Percentiles rank a stretch among this genome's conserved stretches.
phyloP scores from a whole-genome alignment of 2,113 vertebrate genomes.

The Anhinga anhinga region DNA sequence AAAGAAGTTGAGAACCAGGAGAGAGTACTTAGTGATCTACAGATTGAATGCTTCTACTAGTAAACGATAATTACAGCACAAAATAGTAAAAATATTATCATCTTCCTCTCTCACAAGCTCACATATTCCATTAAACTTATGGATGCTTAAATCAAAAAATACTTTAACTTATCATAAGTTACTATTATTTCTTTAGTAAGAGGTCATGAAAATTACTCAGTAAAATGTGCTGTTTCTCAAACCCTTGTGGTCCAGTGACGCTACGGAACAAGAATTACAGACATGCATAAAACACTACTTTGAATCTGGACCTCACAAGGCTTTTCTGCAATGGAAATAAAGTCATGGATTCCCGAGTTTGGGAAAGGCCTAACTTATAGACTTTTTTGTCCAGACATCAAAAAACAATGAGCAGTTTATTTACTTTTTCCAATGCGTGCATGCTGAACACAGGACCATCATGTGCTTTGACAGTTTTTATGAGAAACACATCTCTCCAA shows the following conservation, averaged over 20 bases:
- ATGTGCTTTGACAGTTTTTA: constrained; percentile 97
- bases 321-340: not conserved
- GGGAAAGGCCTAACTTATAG: not conserved
- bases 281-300: not conserved
- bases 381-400: not conserved
- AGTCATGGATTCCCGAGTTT: not conserved
- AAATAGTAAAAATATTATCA: not conserved
- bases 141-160: not conserved
- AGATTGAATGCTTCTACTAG: not conserved
- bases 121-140: not conserved
- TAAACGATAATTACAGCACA: not conserved
- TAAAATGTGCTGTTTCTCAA: not conserved
- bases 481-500: constrained; percentile 95
- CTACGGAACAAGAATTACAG: not conserved
- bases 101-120: not conserved
- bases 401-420: constrained; percentile 15
- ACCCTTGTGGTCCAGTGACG: too few species aligned
- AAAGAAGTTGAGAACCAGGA: not conserved
- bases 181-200: not conserved
- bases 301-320: not conserved
- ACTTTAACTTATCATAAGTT: not conserved
- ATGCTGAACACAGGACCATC: constrained; percentile 98
- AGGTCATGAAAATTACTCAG: not conserved
- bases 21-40: not conserved
- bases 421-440: constrained; percentile 96